Base-by-base conservation (phyloP, 2,113 vertebrate species). In the Anolis carolinensis region DNA sequence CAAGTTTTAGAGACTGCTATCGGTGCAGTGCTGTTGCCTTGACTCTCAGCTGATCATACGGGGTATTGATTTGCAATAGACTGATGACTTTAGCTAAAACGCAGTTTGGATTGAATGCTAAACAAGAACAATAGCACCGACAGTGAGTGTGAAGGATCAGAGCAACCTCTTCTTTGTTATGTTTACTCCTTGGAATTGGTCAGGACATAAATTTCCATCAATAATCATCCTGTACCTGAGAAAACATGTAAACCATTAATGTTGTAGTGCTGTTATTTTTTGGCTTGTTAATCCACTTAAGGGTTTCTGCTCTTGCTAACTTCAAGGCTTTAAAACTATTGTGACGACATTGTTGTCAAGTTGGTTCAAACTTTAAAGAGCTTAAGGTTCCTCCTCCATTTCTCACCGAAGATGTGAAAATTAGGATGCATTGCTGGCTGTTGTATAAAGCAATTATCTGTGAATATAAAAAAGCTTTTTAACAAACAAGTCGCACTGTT, bases 381-480 rank as follows among this genome's bases (percentile, higher is more conserved):
- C 84, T 89, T 68, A 34, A 84, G 70, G 81, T 73, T 62, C 62
- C 70, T 30, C 39, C 70, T 52, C 23, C 55, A 27, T 74, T 95
- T 93, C 88, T 77, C 83, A 87, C 30, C 55, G 62, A 91, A 94
- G 87, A 92, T 94, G 84, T 92, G 83, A 93, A 92, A 94, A 94
- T 96, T 95, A 94, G 89, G 94, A 89, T 93, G 75, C 91, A 93
- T 95, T 82, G 0, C 72, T 87, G 87, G 67, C 27, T 91, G 18
- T 73, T 89, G 75, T 82, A 14, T 87, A 65, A 72, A 86, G 77
- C 88, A 94, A 91, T 93, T 95, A 93, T 89, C 91, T 94, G 1
- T 93, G 89, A 93, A 92, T 92, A 93, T 88, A 89, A 85, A 91
- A 90, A 92, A 67, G 81, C 81, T 90, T 85, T 86, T 86, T 90